Base-by-base conservation (phyloP, 2,113 vertebrate species). In the Pelvicachromis taeniatus region DNA sequence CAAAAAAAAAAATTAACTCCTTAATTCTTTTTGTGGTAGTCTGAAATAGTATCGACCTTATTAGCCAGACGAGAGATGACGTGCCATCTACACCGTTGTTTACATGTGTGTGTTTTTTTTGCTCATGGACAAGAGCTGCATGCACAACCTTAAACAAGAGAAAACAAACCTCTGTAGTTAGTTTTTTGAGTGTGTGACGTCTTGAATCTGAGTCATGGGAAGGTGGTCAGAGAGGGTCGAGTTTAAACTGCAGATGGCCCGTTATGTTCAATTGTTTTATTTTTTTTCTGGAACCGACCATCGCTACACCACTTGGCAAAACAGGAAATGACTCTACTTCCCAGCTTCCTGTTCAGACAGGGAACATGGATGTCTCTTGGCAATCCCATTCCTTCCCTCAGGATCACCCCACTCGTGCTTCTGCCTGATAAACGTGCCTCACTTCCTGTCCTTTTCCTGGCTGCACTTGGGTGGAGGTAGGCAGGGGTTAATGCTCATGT, bases 281-380 rank as follows among this genome's bases (percentile, higher is more conserved):
- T 81, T 89, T 89, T 84, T 89, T 84, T 89, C 83, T 90, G 85
- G 42, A 59, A 65, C 79, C 54, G 82, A 91, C 88, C 88, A 59
- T 54, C 33, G 19, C 80, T 82, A 85, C 87, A 83, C 82, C 70
- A 73, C 91, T 91, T 87, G 86, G 90, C 94, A 95, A 95, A 96
- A 96, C 96, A 96, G 96, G 96, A 97, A 97, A 96, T 95, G 93
- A 94, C 89, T 93, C 78, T 75, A 92, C 91, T 95, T 93, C 91
- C 87, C 88, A 84, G 93, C 90, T 96, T 96, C 95, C 96, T 95
- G 93, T 85, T 88, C 89, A 93, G 92, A 95, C 90, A n/a, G 86
- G 87, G 91, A 94, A 93, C 87, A 79, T 85, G 80, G 89, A 84
- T 90, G 87, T 94, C 90, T 93, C 84, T 84, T 84, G 84, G 83